Base-by-base conservation (phyloP, 2,113 vertebrate genomes). In the Zingel zingel region DNA sequence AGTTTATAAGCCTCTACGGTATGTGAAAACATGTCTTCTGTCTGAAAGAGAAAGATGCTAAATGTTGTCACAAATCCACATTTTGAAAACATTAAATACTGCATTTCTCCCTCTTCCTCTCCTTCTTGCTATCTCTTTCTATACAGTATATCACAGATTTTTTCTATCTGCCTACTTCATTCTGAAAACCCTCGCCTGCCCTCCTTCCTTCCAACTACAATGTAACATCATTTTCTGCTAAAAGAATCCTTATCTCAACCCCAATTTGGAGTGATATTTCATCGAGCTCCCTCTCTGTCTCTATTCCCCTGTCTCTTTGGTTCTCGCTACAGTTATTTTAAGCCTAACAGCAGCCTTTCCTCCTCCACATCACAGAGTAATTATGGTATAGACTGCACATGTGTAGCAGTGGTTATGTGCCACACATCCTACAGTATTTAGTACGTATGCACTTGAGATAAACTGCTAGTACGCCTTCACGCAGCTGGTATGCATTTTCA, bases 321-420 rank as follows among this genome's bases (percentile, higher is more conserved):
- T 69, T 85, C 73, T 18, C 57, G 45, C 77, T 25, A 43, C n/a
- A 36, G 84, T 79, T 93, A 93, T 91, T 94, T 91, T 84, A 79
- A 88, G 86, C 51, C 81, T 79, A 80, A 87, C 89, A 84, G 86
- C 74, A 87, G 77, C 77, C 79, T 65, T 81, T 67, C 86, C 86
- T 84, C 86, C 80, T 71, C 85, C 87, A 80, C 73, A 69, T 66
- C 64, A 47, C 79, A 79, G 59, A 51, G 66, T 93, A 90, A 94
- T 92, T 90, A 91, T 68, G 79, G 74, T 84, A 82, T 86, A 21
- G 43, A 27, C 48, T 5, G 39, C 56, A 81, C 61, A 50, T 51
- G 74, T 47, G 30, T 19, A 15, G 30, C 50, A 48, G 76, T 50
- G 71, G 61, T 58, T 58, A 54, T 2, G 1, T 47, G n/a, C 63